A percentile compares a stretch with the other conserved stretches of the same genome.
phyloP scores from a whole-genome alignment of 2,888 invertebrate genomes.

The Arctia plantaginis region DNA sequence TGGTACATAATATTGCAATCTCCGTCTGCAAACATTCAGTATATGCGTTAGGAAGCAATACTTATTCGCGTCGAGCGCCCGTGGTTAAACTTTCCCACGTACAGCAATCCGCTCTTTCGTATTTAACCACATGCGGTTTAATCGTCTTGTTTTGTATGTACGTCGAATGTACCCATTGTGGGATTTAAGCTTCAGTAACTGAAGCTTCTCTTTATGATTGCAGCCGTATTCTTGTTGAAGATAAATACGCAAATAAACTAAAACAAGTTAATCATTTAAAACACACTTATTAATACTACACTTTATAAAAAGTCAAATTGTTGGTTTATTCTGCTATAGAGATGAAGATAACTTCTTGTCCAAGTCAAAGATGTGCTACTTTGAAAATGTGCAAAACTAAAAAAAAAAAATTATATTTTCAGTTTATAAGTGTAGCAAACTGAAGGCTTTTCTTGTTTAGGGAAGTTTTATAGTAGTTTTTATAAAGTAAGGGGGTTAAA shows the following conservation, averaged over 20 bases:
- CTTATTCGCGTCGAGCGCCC: conserved; percentile 68
- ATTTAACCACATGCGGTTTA: conserved; percentile 74
- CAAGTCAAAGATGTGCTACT: too few relatives aligned
- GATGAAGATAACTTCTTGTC: neutral
- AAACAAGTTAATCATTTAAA: neutral
- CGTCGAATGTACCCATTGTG: conserved; percentile 30
- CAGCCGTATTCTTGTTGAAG: neutral
- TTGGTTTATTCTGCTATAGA: neutral
- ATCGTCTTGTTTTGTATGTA: conserved; percentile 59
- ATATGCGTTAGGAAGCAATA: conserved; percentile 74
- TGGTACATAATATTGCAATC: conserved; percentile 83
- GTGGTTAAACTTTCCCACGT: conserved; percentile 77
- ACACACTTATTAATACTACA: neutral
- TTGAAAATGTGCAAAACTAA: neutral
- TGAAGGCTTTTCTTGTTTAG: neutral
- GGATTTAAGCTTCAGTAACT: conserved; percentile 29
- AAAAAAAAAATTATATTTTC: neutral
- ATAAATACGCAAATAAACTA: neutral
- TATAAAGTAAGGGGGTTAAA: too few relatives aligned
- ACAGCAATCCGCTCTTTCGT: conserved; percentile 81
- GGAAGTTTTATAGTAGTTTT: neutral
- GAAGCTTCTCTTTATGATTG: conserved; percentile 22
- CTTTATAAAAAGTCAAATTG: neutral
- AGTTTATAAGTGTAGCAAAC: neutral
- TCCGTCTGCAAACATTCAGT: conserved; percentile 75